These are phyloP conservation scores for Netta rufina DNA, from an alignment of 2,797 vertebrate genomes.

Conservation along the genomic window DNA sequence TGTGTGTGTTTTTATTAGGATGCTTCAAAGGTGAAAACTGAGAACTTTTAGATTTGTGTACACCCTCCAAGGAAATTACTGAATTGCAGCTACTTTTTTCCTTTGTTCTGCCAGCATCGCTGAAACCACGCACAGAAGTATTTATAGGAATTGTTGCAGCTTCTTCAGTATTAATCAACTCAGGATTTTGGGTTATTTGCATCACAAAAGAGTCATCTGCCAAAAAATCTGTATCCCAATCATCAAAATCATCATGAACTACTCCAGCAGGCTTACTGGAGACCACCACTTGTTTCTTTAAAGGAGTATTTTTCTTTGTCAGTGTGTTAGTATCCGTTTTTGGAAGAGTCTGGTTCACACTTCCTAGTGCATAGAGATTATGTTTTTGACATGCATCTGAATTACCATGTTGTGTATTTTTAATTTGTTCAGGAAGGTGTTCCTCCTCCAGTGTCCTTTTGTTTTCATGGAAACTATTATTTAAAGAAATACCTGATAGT, in stretches of 20 bases:
- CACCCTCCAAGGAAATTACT: neutral
- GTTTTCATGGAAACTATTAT: conserved; percentile 39
- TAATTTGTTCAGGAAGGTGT: conserved; percentile 4
- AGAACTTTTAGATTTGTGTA: conserved; percentile 5
- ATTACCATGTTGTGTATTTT: neutral
- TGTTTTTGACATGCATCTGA: neutral
- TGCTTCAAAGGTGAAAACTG: conserved; percentile 47
- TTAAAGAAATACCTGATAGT: conserved; percentile 63
- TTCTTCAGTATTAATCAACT: conserved; percentile 59
- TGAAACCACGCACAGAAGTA: neutral
- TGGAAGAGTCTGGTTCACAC: neutral
- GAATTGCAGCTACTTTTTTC: conserved; percentile 8
- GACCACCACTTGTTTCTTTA: neutral
- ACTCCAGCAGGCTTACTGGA: conserved; percentile 3
- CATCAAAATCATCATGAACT: conserved; percentile 79
- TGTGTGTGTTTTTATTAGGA: neutral
- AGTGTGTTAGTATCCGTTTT: neutral
- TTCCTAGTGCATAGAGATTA: neutral
- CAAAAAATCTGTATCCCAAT: conserved; percentile 84
- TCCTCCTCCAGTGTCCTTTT: conserved; percentile 43
- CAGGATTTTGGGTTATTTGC: conserved; percentile 85
- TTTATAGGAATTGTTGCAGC: neutral
- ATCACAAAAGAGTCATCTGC: conserved; percentile 83
- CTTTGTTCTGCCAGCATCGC: conserved; percentile 7
- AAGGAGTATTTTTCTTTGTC: neutral